Conservation (phyloP, 2,113 vertebrate genomes). For the Rallus limicola region DNA sequence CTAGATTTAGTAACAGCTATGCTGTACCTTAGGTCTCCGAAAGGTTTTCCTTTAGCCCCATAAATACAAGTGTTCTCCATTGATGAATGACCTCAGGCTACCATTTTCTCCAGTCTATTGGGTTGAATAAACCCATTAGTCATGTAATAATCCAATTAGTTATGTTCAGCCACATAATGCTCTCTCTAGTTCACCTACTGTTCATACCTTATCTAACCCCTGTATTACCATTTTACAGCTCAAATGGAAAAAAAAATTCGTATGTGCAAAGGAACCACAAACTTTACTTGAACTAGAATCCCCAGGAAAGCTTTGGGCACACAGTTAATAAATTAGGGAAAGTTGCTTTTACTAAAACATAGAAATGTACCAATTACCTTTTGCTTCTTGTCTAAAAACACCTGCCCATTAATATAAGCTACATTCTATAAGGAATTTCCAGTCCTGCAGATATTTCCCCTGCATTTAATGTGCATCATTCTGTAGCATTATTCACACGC, state of each 20-base stretch:
- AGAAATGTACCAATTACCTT: neutral
- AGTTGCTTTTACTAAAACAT: neutral
- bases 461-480: neutral
- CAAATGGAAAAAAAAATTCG: neutral
- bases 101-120: neutral
- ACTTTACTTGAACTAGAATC: neutral
- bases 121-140: neutral
- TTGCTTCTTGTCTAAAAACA: neutral
- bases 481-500: neutral
- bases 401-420: neutral
- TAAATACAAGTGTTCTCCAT: neutral
- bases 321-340: neutral
- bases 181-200: neutral
- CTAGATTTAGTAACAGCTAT: neutral
- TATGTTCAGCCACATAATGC: neutral
- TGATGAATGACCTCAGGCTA: neutral
- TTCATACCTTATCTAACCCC: neutral
- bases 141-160: neutral
- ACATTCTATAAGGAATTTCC: neutral
- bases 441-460: neutral
- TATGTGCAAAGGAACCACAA: neutral
- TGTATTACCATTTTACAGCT: neutral
- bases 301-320: neutral
- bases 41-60: neutral
- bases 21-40: neutral